Percentiles rank a stretch among this genome's conserved stretches.
These are phyloP conservation scores for Chrysomela aeneicollis DNA, from an alignment of 2,888 invertebrate species.

Conservation along the genomic window DNA sequence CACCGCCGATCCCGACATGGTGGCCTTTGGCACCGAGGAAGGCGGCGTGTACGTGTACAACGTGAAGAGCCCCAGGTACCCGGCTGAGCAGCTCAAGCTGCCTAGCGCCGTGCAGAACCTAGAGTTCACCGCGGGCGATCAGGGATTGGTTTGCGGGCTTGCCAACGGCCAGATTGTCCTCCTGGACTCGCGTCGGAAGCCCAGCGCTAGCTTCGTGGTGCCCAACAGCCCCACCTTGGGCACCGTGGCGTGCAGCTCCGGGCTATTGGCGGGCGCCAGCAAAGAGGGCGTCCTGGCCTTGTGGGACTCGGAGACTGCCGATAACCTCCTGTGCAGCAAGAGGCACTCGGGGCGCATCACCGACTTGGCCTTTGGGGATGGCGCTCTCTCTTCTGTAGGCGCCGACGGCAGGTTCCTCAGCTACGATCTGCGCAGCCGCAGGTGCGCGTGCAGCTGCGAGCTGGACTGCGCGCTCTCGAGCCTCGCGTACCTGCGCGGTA, in stretches of 20 bases:
- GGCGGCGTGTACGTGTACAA: constrained; percentile 51
- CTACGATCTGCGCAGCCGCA: constrained; percentile 41
- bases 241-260: constrained; percentile 38
- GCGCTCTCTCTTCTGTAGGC: constrained; percentile 43
- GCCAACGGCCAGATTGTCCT: constrained; percentile 42
- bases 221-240: constrained; percentile 44
- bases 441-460: constrained; percentile 33
- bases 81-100: constrained; percentile 17
- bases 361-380: constrained; percentile 44
- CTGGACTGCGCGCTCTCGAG: constrained; percentile 44
- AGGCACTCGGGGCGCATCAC: constrained; percentile 41
- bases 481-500: constrained; percentile 39
- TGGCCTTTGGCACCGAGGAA: constrained; percentile 48
- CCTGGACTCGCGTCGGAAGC: constrained; percentile 40
- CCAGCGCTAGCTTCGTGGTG: constrained; percentile 43
- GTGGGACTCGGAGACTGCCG: constrained; percentile 45
- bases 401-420: constrained; percentile 44
- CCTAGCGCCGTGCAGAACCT: constrained; percentile 43
- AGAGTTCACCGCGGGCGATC: constrained; percentile 50
- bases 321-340: constrained; percentile 34
- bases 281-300: constrained; percentile 43
- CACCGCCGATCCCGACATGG: constrained; percentile 39
- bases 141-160: constrained; percentile 44
- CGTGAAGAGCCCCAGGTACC: constrained; percentile 31
- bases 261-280: constrained; percentile 42